phyloP scores from a whole-genome alignment of 1,140 invertebrate species.

The Contarinia nasturtii region DNA sequence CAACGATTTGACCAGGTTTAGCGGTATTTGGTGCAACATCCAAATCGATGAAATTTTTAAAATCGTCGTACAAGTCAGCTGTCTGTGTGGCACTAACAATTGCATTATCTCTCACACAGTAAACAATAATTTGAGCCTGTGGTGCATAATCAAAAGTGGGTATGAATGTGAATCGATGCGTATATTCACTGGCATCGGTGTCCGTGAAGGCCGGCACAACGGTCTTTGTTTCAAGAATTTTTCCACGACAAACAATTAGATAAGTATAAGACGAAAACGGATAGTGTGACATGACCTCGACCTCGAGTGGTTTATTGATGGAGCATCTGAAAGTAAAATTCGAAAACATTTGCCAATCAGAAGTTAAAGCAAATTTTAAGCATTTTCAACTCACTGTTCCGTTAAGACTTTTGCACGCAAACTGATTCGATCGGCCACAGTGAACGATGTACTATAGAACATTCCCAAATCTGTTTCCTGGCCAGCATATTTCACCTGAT shows the following conservation, averaged over 20 bases:
- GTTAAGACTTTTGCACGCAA: no score
- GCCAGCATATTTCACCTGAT: no score
- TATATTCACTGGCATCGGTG: neutral
- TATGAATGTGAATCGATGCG: conserved; percentile 31
- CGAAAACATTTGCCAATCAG: no score
- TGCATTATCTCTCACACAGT: conserved; percentile 50
- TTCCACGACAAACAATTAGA: neutral
- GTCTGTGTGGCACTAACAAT: conserved; percentile 60
- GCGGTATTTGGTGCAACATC: neutral
- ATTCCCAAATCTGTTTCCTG: no score
- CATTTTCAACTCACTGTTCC: no score
- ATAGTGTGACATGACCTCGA: neutral
- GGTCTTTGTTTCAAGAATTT: neutral
- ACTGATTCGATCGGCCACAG: no score
- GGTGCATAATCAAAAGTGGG: conserved; percentile 68
- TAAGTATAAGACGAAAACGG: neutral
- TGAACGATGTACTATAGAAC: no score
- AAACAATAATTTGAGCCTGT: conserved; percentile 52
- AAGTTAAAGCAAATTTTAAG: no score
- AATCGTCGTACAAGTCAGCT: conserved; percentile 50
- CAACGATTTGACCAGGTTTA: conserved; percentile 46
- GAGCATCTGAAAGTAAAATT: neutral
- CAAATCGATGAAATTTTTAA: conserved; percentile 41
- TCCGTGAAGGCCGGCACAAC: neutral
- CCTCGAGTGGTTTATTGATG: neutral